Evolutionary conservation across 2,113 vertebrate species (phyloP).

Genomic region (Pogona vitticeps): DNA sequence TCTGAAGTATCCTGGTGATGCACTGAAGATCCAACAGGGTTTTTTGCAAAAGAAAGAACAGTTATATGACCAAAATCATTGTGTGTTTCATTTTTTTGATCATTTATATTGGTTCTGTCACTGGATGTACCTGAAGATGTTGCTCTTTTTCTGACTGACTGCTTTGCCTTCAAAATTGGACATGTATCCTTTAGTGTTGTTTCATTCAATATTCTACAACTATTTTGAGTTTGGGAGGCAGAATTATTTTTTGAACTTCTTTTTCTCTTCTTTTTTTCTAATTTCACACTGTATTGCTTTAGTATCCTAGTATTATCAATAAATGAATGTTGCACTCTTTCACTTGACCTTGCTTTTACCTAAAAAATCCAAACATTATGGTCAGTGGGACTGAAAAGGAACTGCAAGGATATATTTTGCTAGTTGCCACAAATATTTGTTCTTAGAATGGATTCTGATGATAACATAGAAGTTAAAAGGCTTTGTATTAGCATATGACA

Average conservation of each 20-base stretch:
- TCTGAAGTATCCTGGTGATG: neutral
- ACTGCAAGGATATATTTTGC: neutral
- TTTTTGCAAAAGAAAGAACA: slow-evolving; percentile 10
- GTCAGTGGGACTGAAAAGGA: neutral
- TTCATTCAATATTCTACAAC: neutral
- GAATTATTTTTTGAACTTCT: slow-evolving; percentile 23
- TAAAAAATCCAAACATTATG: slow-evolving; percentile 50
- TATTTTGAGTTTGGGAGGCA: slow-evolving; percentile 26
- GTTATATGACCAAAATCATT: neutral
- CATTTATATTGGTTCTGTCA: slow-evolving; percentile 27
- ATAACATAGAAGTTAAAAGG: neutral
- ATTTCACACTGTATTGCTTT: slow-evolving; percentile 45
- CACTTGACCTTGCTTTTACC: slow-evolving; percentile 49
- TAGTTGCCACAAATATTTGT: neutral
- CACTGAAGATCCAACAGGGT: neutral
- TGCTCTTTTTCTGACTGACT: slow-evolving; percentile 2
- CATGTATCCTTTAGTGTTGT: slow-evolving; percentile 14
- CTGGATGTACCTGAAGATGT: neutral
- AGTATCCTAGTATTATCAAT: slow-evolving; percentile 38
- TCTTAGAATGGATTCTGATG: neutral
- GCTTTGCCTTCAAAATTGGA: slow-evolving; percentile 12
- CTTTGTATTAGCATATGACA: neutral
- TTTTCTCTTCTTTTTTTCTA: slow-evolving; percentile 46
- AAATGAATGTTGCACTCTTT: slow-evolving; percentile 30
- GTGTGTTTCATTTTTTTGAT: slow-evolving; percentile 8